Evolutionary conservation across 2,113 vertebrate genomes (phyloP).

Genomic region (Chinchilla lanigera): DNA sequence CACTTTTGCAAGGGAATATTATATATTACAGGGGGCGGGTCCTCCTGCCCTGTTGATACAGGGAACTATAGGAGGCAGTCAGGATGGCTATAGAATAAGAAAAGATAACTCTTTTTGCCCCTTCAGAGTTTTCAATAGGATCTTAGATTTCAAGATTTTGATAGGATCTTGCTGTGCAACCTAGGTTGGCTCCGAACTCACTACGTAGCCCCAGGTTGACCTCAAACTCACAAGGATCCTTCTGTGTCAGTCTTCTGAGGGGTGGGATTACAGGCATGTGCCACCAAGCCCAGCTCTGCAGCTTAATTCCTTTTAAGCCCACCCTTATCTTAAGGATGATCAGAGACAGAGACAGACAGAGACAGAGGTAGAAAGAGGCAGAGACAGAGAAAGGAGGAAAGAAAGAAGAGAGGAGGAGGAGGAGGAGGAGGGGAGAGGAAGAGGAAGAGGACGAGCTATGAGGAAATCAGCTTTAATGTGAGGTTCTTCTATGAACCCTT

Average conservation of each 20-base stretch:
- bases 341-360: neutral
- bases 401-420: neutral
- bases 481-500: neutral
- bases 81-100: neutral
- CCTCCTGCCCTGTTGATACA: neutral
- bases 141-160: no score
- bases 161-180: neutral
- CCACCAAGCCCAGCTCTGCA: neutral
- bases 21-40: neutral
- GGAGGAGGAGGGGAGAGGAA: neutral
- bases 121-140: neutral
- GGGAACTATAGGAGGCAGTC: neutral
- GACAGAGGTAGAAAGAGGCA: neutral
- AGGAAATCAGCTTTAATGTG: constrained; percentile 15
- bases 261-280: neutral
- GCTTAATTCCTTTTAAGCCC: neutral
- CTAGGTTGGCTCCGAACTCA: neutral
- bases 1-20: neutral
- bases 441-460: neutral
- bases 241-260: neutral
- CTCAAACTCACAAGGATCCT: neutral
- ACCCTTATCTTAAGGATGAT: neutral
- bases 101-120: neutral
- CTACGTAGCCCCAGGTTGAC: neutral
- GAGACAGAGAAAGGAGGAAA: neutral